phyloP scores from a whole-genome alignment of 2,113 vertebrate genomes.

The Ifrita kowaldi region DNA sequence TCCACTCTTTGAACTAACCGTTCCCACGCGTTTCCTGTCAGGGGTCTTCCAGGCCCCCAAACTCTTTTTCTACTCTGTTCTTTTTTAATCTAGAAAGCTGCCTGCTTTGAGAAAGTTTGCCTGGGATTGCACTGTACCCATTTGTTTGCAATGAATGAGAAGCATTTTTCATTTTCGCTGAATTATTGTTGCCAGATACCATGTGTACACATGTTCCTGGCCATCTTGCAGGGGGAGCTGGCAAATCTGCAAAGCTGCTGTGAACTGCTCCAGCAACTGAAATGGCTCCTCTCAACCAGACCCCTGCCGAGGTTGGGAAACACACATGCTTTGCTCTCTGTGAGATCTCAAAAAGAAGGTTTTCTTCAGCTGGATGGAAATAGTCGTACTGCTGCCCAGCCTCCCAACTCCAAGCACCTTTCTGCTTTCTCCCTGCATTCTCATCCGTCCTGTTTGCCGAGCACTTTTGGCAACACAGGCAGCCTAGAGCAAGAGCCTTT shows the following conservation, averaged over 20 bases:
- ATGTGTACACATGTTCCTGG: slow-evolving; percentile 12
- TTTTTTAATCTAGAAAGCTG: not conserved
- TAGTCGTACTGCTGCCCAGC: not conserved
- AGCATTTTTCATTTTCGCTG: slow-evolving; percentile 48
- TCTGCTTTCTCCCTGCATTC: not conserved
- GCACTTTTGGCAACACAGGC: not conserved
- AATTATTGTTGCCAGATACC: slow-evolving; percentile 52
- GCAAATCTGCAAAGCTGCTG: slow-evolving; percentile 37
- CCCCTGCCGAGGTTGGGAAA: not conserved
- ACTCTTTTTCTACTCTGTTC: not conserved
- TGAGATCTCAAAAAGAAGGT: not conserved
- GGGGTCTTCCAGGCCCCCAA: not conserved
- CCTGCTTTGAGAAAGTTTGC: slow-evolving; percentile 6
- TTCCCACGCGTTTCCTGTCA: not conserved
- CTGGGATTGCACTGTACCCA: slow-evolving; percentile 20
- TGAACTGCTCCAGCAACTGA: not conserved
- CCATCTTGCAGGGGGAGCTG: slow-evolving; percentile 35
- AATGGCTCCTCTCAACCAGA: slow-evolving; percentile 1
- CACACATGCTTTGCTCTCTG: not conserved
- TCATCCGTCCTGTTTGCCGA: not conserved
- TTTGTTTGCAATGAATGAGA: slow-evolving; percentile 57
- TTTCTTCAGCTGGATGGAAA: not conserved
- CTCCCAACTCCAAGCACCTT: not conserved
- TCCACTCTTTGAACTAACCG: not conserved
- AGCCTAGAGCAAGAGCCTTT: not conserved